These are phyloP conservation scores for Ctenopoma multispine DNA, from an alignment of 2,797 vertebrate genomes.

Conservation along the genomic window DNA sequence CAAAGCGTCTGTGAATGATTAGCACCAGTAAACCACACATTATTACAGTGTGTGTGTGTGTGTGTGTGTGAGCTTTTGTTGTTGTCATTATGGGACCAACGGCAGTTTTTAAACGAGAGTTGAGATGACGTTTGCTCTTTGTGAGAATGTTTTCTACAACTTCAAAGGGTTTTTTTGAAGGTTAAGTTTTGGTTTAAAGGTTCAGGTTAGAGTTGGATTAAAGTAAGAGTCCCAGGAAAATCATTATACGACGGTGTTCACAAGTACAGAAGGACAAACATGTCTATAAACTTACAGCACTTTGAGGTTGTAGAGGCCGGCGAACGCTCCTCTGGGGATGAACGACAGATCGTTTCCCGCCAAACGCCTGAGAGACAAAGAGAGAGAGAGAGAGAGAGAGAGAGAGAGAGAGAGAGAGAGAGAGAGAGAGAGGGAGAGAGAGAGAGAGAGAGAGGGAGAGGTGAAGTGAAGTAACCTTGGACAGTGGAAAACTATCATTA, in stretches of 20 bases:
- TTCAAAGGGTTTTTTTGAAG: neutral
- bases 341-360: constrained; percentile 69
- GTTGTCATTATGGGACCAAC: neutral
- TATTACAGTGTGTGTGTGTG: constrained; percentile 20
- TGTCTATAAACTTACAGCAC: constrained; percentile 63
- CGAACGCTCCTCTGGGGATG: constrained; percentile 68
- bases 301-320: constrained; percentile 73
- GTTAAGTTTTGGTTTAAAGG: neutral
- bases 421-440: too few relatives aligned
- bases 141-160: neutral
- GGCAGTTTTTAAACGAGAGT: neutral
- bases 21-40: constrained; percentile 44
- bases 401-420: too few relatives aligned
- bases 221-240: too few relatives aligned
- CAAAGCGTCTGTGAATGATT: constrained; percentile 53
- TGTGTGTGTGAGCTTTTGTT: neutral
- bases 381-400: neutral
- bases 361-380: constrained; percentile 55
- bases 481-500: too few relatives aligned
- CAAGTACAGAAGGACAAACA: neutral
- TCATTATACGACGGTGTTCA: too few relatives aligned
- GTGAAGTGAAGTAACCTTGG: too few relatives aligned
- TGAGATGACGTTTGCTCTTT: too few relatives aligned
- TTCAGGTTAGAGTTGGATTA: too few relatives aligned
- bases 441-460: too few relatives aligned